Percentiles rank a stretch among this genome's conserved stretches.
Conservation (phyloP, 92 coral and sea anemone genomes). For the Paragorgia papillata region DNA sequence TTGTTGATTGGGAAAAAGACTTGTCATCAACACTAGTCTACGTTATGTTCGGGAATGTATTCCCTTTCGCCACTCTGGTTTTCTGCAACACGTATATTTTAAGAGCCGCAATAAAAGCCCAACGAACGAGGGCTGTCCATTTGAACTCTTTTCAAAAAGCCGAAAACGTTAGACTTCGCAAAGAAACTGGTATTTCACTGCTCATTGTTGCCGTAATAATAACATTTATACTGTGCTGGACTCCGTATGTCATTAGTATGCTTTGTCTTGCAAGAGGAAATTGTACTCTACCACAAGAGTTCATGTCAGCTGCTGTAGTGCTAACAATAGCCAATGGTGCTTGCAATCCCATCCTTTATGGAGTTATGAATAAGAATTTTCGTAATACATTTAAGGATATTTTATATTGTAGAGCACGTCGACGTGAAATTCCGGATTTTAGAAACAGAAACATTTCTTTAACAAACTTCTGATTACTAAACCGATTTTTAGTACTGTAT, state of each 20-base stretch:
- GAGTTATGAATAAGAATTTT: slow-evolving; percentile 23
- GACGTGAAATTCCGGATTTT: too few species aligned
- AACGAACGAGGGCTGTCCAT: neutral
- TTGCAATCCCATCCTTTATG: slow-evolving; percentile 8
- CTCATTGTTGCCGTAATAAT: slow-evolving; percentile 9
- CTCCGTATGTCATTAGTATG: slow-evolving; percentile 3
- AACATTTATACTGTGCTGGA: neutral
- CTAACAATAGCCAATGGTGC: neutral
- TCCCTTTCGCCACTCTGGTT: neutral
- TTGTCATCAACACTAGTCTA: neutral
- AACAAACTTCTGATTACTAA: too few species aligned
- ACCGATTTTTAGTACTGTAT: too few species aligned
- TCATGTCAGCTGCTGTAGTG: slow-evolving; percentile 6
- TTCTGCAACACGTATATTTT: neutral
- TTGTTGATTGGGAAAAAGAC: neutral
- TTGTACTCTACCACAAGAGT: slow-evolving; percentile 5
- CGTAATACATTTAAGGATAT: neutral
- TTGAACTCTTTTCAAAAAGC: neutral
- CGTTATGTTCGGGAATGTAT: neutral
- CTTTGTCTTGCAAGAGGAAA: neutral
- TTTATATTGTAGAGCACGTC: neutral
- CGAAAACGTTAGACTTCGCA: neutral
- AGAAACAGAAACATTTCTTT: too few species aligned
- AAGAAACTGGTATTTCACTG: neutral
- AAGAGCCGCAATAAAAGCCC: neutral